Evolutionary conservation across 2,888 invertebrate genomes (phyloP).

Genomic region (Gnatocerus cornutus): DNA sequence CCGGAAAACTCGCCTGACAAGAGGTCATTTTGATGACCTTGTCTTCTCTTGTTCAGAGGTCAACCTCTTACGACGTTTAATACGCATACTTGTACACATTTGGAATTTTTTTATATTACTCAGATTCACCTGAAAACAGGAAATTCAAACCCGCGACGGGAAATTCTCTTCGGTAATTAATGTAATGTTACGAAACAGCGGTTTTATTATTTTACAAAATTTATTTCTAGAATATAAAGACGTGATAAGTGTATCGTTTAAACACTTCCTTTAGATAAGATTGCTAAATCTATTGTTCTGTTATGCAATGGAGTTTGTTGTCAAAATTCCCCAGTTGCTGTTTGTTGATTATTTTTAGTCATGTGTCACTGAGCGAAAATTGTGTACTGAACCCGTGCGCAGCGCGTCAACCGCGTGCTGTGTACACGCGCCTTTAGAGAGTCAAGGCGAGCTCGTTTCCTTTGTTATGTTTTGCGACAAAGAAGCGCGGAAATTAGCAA

Average conservation of each 20-base stretch:
- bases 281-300: slow-evolving; percentile 47
- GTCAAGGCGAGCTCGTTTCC: neutral
- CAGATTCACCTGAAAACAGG: slow-evolving; percentile 33
- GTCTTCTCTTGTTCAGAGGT: slow-evolving; percentile 59
- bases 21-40: slow-evolving; percentile 64
- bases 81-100: slow-evolving; percentile 32
- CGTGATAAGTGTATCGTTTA: slow-evolving; percentile 30
- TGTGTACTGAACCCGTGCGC: too few species aligned
- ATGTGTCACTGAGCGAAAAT: slow-evolving; percentile 7
- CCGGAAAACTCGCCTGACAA: slow-evolving; percentile 54
- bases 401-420: too few species aligned
- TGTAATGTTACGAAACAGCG: slow-evolving; percentile 23
- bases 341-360: slow-evolving; percentile 5
- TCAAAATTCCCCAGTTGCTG: slow-evolving; percentile 12
- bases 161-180: slow-evolving; percentile 12
- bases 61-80: slow-evolving; percentile 60
- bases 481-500: slow-evolving; percentile 13
- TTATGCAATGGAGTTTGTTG: slow-evolving; percentile 47
- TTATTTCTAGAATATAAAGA: slow-evolving; percentile 42
- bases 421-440: too few species aligned
- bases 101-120: slow-evolving; percentile 41
- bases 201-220: slow-evolving; percentile 25
- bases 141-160: slow-evolving; percentile 21
- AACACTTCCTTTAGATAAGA: slow-evolving; percentile 50
- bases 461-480: slow-evolving; percentile 7